Evolutionary conservation across 2,113 vertebrate genomes (phyloP).

Genomic region (Puffinus mauretanicus): DNA sequence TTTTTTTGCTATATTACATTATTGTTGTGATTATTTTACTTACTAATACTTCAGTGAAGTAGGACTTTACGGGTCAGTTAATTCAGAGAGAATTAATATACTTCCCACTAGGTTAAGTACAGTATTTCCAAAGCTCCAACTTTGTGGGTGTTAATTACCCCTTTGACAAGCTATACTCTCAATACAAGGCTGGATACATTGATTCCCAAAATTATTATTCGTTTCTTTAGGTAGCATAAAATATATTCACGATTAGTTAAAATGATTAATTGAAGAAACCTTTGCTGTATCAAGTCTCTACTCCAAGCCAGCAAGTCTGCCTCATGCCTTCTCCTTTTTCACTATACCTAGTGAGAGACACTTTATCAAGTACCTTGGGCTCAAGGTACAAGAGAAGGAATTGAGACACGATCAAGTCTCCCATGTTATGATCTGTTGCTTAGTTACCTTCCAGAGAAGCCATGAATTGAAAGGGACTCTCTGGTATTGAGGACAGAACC

Average conservation of each 20-base stretch:
- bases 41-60: background rate
- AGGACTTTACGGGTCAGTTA: background rate
- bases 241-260: background rate
- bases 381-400: background rate
- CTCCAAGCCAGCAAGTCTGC: background rate
- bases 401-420: background rate
- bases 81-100: background rate
- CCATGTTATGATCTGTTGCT: background rate
- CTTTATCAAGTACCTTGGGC: background rate
- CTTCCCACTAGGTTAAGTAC: background rate
- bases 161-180: background rate
- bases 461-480: background rate
- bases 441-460: background rate
- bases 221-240: background rate
- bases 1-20: background rate
- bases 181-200: background rate
- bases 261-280: background rate
- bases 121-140: background rate
- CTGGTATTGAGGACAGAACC: background rate
- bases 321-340: background rate
- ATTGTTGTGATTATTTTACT: background rate
- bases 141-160: background rate
- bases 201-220: background rate
- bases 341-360: background rate
- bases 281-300: background rate